Evolutionary conservation across 2,797 vertebrate species (phyloP), one percentile per base, ranked within the genome.

Genomic region (Uromys caudimaculatus): DNA sequence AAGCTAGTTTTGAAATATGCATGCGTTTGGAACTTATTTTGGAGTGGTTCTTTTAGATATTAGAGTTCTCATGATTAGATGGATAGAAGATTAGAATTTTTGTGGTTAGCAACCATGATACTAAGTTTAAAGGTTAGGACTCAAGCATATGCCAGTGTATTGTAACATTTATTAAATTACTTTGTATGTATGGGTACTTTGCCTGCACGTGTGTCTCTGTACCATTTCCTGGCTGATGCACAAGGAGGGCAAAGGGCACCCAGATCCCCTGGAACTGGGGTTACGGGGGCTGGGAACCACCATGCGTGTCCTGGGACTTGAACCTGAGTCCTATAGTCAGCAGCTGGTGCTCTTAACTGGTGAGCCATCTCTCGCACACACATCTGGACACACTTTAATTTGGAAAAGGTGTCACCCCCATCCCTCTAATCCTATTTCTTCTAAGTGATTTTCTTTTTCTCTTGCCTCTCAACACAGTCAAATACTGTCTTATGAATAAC

Each of bases 401-500:
- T 82, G 92, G 91, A 82, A 89, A 90, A 78, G 10, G 11, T 92
- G 6, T 69, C 24, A 29, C 54, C 29, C 96, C 75, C 10, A 16
- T 38, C 23, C 8, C 60, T 77, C 17, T 87, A 41, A 54, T 86
- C 12, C n/a, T 24, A 35, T 86, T 27, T 92, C 0, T 92, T 94
- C 32, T 96, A 58, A 60, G 2, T 81, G 10, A 77, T 92, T 88
- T 90, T 9, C 94, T 95, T 95, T n/a, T 89, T 60, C 19, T 62
- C 56, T 76, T n/a, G 44, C 29, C 9, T 89, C n/a, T 90, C 23
- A 69, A 9, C 14, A 24, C 21, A 90, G 35, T 62, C 6, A 71
- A 93, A 32, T 85, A 4, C 41, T 60, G 14, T 88, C 35, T 87
- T 97, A 89, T 19, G 92, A 90, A 35, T 97, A 77, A 77, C 50